These are phyloP conservation scores for Drosophila ustulata DNA, from an alignment of 2,888 invertebrate genomes.

Conservation along the genomic window DNA sequence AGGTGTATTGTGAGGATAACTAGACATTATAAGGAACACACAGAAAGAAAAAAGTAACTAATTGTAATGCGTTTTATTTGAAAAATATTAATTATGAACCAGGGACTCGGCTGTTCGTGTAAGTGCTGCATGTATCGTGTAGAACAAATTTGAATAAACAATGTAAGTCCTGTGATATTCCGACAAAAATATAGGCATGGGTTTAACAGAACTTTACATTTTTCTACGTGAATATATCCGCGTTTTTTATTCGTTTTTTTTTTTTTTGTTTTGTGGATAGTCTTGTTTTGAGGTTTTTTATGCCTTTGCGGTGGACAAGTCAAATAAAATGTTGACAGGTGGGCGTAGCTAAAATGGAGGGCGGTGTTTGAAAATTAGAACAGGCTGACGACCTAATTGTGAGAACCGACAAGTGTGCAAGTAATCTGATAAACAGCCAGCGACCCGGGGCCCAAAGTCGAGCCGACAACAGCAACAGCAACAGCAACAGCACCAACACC, in stretches of 20 bases:
- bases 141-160: slow-evolving; percentile 24
- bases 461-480: background rate
- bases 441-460: background rate
- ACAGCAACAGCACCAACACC: background rate
- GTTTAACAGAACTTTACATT: background rate
- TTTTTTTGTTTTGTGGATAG: background rate
- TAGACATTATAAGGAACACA: slow-evolving; percentile 19
- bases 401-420: slow-evolving; percentile 64
- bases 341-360: slow-evolving; percentile 52
- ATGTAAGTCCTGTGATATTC: background rate
- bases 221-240: background rate
- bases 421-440: slow-evolving; percentile 60
- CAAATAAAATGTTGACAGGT: slow-evolving; percentile 72
- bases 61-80: slow-evolving; percentile 71
- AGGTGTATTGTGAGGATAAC: slow-evolving; percentile 9
- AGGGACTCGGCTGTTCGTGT: slow-evolving; percentile 8
- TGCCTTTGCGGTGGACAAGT: slow-evolving; percentile 39
- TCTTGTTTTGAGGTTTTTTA: slow-evolving; percentile 19
- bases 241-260: slow-evolving; percentile 12
- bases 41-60: slow-evolving; percentile 17
- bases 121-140: slow-evolving; percentile 6
- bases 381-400: slow-evolving; percentile 64
- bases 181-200: background rate
- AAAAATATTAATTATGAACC: slow-evolving; percentile 73
- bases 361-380: slow-evolving; percentile 37